Conservation (phyloP, 2,113 vertebrate species). For the Rallus limicola region DNA sequence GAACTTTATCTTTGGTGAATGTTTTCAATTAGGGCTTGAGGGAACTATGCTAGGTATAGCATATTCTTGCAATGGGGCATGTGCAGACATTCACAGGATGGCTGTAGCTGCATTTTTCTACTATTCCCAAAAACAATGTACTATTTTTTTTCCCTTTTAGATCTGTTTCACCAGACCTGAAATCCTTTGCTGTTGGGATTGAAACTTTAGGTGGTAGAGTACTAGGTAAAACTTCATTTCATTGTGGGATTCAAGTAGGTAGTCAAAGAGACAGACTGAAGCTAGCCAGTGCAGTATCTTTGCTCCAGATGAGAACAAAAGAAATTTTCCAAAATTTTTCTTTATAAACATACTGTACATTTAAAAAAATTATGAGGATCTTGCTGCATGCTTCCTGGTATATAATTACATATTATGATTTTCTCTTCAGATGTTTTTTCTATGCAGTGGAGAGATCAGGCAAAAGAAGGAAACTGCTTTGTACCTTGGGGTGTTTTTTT, state of each 20-base stretch:
- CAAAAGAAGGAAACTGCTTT: background rate
- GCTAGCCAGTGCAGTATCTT: background rate
- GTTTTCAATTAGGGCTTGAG: background rate
- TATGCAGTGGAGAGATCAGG: background rate
- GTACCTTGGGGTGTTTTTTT: background rate
- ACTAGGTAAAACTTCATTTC: conserved; percentile 73
- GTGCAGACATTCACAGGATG: background rate
- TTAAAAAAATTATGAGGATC: background rate
- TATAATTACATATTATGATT: background rate
- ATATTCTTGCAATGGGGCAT: accelerated
- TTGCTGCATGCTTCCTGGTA: background rate
- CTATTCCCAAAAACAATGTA: background rate
- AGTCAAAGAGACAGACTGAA: background rate
- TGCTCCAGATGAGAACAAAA: background rate
- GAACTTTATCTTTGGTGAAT: background rate
- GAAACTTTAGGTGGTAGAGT: conserved; percentile 80
- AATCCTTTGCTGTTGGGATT: conserved; percentile 87
- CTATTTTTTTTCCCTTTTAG: conserved; percentile 57
- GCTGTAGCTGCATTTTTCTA: background rate
- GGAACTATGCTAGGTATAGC: background rate
- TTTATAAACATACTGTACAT: background rate
- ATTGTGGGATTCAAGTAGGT: background rate
- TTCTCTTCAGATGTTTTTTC: background rate
- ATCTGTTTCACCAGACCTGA: conserved; percentile 84
- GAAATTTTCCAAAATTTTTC: background rate